phyloP scores from a whole-genome alignment of 2,888 invertebrate genomes.

The Catocala fraxini region DNA sequence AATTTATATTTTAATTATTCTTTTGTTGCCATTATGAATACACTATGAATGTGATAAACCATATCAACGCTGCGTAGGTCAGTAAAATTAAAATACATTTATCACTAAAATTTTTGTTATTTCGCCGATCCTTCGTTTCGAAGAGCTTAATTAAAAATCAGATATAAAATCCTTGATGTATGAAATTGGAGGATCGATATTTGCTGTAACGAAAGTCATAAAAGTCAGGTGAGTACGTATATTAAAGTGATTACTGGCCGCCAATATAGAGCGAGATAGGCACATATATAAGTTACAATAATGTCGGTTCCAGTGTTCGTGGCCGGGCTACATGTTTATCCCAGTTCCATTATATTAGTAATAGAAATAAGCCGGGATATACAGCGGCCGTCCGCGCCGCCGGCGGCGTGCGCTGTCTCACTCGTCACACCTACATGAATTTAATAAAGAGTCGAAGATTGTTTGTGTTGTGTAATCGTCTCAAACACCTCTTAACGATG shows the following conservation, averaged over 20 bases:
- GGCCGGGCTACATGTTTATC: conserved; percentile 34
- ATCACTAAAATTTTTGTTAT: no score
- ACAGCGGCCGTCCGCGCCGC: conserved; percentile 20
- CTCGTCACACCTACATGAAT: conserved; percentile 27
- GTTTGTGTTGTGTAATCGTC: conserved; percentile 19
- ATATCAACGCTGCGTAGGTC: no score
- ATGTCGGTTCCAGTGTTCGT: conserved; percentile 28
- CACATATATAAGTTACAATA: conserved; percentile 33
- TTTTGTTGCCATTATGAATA: no score
- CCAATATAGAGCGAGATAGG: conserved; percentile 30
- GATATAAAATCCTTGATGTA: conserved; percentile 21
- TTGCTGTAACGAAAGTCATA: conserved; percentile 16
- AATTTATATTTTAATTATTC: no score
- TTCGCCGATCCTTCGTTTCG: conserved; percentile 6
- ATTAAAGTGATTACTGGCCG: conserved; percentile 35
- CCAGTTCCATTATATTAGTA: conserved; percentile 38
- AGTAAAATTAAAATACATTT: no score
- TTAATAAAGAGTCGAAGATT: conserved; percentile 40
- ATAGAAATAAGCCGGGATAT: conserved; percentile 35
- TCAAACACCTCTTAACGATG: no score
- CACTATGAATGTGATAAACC: no score
- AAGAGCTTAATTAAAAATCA: conserved; percentile 22
- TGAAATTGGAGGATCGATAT: conserved; percentile 31
- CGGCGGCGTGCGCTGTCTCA: conserved; percentile 8
- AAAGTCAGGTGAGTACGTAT: conserved; percentile 22